Evolutionary conservation across 2,113 vertebrate species (phyloP), one percentile per base, ranked within the genome.

Genomic region (Noctilio leporinus): DNA sequence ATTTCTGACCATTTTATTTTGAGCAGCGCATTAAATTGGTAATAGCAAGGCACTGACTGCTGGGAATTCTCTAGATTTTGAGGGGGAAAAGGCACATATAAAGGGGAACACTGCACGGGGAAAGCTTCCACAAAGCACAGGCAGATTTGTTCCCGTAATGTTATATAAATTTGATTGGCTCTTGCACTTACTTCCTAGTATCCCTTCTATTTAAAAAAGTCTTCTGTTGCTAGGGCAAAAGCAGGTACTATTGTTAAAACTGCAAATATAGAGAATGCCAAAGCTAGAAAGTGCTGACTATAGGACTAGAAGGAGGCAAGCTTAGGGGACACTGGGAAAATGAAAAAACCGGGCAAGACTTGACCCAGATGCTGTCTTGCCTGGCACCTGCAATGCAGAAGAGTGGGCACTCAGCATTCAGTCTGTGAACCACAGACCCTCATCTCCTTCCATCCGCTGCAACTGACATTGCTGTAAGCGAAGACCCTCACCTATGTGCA

Each of bases 191-290:
- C 64, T 80, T 57, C 43, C 69, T 95, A 67, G 40, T 57, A 67
- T 69, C 81, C 64, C 67, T 43, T 91, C 28, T n/a, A 86, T 85
- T 86, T 19, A 80, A 83, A 76, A 77, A 82, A 86, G 81, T 12
- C 83, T 73, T 89, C 59, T 75, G 73, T 94, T 94, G 91, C 93
- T 84, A 95, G 70, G 89, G 86, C 49, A 95, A 91, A 93, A 81
- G 70, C 30, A 91, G 59, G 10, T 55, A 62, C 86, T 84, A 26
- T 49, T 69, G 80, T 91, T 69, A 43, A 89, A 89, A 69, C 57
- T 67, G 78, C 24, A 5, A 65, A 81, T 53, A 51, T 10, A 75
- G 69, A 94, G 59, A 91, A 73, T 8, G 78, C 91, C 91, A 88
- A 59, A 30, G 47, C 49, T 65, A 86, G 55, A 94, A 95, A 12